Evolutionary conservation across 2,797 vertebrate genomes (phyloP), one percentile per base, ranked within the genome.

Genomic region (Siniperca undulata): DNA sequence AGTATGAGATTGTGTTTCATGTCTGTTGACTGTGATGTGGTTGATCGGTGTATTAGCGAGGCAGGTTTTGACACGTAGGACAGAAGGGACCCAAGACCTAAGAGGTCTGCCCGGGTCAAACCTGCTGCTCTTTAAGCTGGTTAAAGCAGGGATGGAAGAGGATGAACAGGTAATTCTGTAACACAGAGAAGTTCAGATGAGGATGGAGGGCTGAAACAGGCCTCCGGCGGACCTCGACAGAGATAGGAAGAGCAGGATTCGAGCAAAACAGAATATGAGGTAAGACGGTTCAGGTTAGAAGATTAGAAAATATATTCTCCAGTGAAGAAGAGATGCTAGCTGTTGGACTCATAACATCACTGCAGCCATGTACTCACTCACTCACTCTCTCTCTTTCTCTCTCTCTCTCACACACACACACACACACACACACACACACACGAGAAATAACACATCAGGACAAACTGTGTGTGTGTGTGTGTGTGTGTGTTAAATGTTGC

Each of bases 401-500:
- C 27, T 27, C 27, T 27, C 27, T 27, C 27, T 27, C 27, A 30
- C 27, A 27, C 27, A 27, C 27, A 27, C 27, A 27, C 38, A 40
- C 38, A 10, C 38, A 38, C 40, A 36, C 34, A 40, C 40, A 59
- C 74, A 42, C 77, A 52, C 27, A 27, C 27, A 27, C 27, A 27
- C n/a, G n/a, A n/a, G n/a, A n/a, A n/a, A n/a, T n/a, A n/a, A n/a
- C n/a, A n/a, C n/a, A n/a, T n/a, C n/a, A n/a, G n/a, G n/a, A n/a
- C n/a, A n/a, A n/a, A n/a, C n/a, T n/a, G n/a, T n/a, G 70, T 70
- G 77, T 73, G 81, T 70, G 78, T 85, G 27, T 27, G 65, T 56
- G 65, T 59, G 70, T 70, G 77, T 73, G 81, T 70, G 78, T 85
- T 82, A 74, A 86, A 87, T 84, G 78, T 74, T 89, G 88, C 83